Evolutionary conservation across 92 coral and sea anemone genomes (phyloP), one percentile per base, ranked within the genome.

Genomic region (Umimayanthus kanabou): DNA sequence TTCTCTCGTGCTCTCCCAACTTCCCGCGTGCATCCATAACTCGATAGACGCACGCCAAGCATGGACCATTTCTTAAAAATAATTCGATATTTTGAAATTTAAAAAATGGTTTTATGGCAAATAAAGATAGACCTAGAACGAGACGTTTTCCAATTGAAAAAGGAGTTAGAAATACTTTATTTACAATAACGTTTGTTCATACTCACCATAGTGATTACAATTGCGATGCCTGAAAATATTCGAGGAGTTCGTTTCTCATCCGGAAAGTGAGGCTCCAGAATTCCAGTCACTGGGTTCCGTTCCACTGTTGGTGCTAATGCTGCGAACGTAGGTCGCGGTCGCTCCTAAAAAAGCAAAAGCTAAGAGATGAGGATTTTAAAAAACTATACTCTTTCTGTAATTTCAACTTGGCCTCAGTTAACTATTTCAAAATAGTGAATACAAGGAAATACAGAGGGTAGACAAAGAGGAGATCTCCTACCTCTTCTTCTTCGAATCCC

Each of bases 261-360:
- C 49, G 99, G 99, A 75, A 97, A 97, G 80, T 97, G 99, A 69
- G 99, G 99, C 88, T 97, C 99, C 89, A 93, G 71, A 81, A 97
- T 97, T 92, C 99, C 99, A 86, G 99, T 97, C 89, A 97, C 99
- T 61, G 99, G 99, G 85, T 97, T 97, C 64, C 99, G 90, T 88
- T 96, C 99, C 37, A 97, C 99, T 86, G 99, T 93, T 37, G 99
- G 99, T 16, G 99, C 99, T 80, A 97, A 91, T 64, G 99, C 99
- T 90, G 99, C 99, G 72, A 97, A 97, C 88, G 99, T 97, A 33
- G 99, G 99, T 37, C 99, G 94, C 10, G 99, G 99, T 10, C 99
- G 95, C 79, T 97, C 99, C 99, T 53, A 43, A 57, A 55, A 40
- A 76, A 89, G 7, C 39, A 79, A 73, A 42, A 47, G 15, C 45